Conservation (phyloP, 2,888 invertebrate genomes). For the Argyra leucocephala region DNA sequence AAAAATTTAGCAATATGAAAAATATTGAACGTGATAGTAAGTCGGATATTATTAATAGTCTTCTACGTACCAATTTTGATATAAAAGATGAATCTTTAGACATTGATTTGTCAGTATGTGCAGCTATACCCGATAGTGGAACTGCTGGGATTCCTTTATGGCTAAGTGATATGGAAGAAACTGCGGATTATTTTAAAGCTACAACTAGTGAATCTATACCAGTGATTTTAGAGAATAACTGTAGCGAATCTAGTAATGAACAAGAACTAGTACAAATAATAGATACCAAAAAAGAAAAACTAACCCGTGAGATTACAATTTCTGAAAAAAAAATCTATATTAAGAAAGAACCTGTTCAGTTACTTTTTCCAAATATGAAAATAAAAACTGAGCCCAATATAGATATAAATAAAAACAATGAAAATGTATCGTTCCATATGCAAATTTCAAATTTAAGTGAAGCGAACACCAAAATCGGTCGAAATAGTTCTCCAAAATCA, state of each 20-base stretch:
- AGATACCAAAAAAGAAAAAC: background rate
- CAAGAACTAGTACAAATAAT: background rate
- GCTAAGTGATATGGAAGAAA: constrained; percentile 37
- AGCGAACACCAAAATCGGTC: background rate
- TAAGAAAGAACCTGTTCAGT: background rate
- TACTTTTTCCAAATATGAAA: background rate
- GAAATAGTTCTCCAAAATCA: background rate
- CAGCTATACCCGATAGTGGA: constrained; percentile 37
- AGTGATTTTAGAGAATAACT: constrained; percentile 11
- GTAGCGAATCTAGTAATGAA: constrained; percentile 3
- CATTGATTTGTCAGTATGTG: constrained; percentile 40
- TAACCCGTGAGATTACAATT: background rate
- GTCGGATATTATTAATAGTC: background rate
- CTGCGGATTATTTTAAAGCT: constrained; percentile 16
- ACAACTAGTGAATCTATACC: constrained; percentile 12
- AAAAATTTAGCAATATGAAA: background rate
- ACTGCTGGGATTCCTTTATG: background rate
- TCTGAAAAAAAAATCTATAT: constrained; percentile 9
- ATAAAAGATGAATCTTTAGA: constrained; percentile 38
- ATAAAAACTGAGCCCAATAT: background rate
- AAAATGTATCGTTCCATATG: background rate
- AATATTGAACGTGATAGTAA: background rate
- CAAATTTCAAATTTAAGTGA: background rate
- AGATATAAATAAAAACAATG: background rate
- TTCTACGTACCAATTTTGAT: constrained; percentile 1